These are phyloP conservation scores for Gibbula magus DNA, from an alignment of 2,888 invertebrate genomes.

Conservation along the genomic window DNA sequence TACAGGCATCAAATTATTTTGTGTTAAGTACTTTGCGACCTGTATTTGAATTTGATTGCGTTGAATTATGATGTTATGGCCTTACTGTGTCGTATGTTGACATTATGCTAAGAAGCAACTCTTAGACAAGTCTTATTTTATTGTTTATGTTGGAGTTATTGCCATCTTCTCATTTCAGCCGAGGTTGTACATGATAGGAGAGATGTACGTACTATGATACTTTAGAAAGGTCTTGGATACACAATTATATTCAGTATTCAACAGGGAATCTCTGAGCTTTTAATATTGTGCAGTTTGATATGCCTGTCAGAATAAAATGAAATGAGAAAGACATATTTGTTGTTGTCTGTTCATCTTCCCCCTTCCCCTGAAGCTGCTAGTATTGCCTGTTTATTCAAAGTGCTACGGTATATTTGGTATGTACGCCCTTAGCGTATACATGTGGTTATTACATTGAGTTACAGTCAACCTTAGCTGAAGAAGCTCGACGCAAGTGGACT, in stretches of 20 bases:
- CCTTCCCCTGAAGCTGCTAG: too few relatives aligned
- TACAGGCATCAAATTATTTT: too few relatives aligned
- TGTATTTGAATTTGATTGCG: too few relatives aligned
- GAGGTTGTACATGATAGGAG: not conserved
- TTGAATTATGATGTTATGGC: too few relatives aligned
- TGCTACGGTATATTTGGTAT: too few relatives aligned
- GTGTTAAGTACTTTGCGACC: too few relatives aligned
- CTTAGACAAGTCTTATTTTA: not conserved
- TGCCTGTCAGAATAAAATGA: constrained; percentile 15
- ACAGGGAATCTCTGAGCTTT: constrained; percentile 10
- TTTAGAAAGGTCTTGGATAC: constrained; percentile 1
- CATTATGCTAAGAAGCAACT: too few relatives aligned
- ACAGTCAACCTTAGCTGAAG: not conserved
- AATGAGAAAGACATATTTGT: not conserved
- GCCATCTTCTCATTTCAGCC: not conserved
- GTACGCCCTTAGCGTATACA: too few relatives aligned
- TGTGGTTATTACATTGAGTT: not conserved
- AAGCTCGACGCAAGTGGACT: too few relatives aligned
- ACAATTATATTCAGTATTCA: constrained; percentile 6
- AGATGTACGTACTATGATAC: not conserved
- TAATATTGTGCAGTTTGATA: constrained; percentile 21
- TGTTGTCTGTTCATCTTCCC: not conserved
- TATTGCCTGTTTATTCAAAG: too few relatives aligned
- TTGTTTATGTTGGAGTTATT: not conserved
- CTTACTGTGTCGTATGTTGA: too few relatives aligned